Percentiles rank a stretch among this genome's conserved stretches.
Conservation (phyloP, 2,888 invertebrate genomes). For the Tiphia femorata region DNA sequence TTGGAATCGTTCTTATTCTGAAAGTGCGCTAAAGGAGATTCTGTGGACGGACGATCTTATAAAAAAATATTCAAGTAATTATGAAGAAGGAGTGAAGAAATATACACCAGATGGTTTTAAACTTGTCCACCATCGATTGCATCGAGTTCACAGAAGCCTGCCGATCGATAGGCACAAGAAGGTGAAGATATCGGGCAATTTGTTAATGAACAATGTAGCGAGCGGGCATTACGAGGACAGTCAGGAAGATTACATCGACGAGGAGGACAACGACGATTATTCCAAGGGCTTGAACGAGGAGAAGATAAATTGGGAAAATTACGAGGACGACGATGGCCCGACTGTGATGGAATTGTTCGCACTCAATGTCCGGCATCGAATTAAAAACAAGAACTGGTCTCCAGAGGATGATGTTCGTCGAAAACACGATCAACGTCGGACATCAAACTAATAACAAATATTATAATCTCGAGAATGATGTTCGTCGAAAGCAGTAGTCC, state of each 20-base stretch:
- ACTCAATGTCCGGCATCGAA: conserved; percentile 13
- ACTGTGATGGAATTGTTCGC: conserved; percentile 26
- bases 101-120: no score
- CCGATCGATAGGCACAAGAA: conserved; percentile 12
- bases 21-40: no score
- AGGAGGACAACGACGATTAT: conserved; percentile 19
- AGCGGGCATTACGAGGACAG: conserved; percentile 4
- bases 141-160: neutral
- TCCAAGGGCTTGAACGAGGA: conserved; percentile 1
- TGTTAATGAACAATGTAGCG: conserved; percentile 13
- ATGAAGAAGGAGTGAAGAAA: no score
- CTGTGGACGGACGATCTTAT: no score
- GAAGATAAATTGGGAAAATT: conserved; percentile 23
- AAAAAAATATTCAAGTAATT: no score
- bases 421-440: no score
- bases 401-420: neutral
- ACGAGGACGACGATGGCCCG: conserved; percentile 19
- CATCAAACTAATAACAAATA: no score
- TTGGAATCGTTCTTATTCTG: no score
- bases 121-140: neutral
- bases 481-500: no score
- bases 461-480: no score
- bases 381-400: conserved; percentile 1
- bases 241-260: conserved; percentile 16
- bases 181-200: conserved; percentile 10